These are phyloP conservation scores for Epirrhoe tristata DNA, from an alignment of 2,888 invertebrate species.

Conservation along the genomic window DNA sequence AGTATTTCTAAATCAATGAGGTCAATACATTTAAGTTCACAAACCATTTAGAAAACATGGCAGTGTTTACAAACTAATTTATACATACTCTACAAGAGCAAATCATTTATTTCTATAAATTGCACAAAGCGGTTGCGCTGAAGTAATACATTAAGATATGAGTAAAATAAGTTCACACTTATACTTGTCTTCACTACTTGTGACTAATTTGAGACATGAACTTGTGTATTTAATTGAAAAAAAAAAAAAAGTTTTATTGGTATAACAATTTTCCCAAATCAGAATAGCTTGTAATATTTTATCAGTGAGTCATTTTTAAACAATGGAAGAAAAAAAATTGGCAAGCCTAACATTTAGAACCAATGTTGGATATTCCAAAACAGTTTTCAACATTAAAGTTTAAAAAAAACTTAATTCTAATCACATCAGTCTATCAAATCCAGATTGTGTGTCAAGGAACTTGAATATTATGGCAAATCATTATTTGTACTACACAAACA, in stretches of 20 bases:
- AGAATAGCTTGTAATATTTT: not conserved
- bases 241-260: not conserved
- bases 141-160: not conserved
- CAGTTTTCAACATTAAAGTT: conserved; percentile 41
- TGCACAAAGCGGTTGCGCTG: not conserved
- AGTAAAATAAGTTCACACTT: not conserved
- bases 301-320: not conserved
- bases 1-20: conserved; percentile 7
- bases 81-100: conserved; percentile 15
- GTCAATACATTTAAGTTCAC: not conserved
- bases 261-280: not conserved
- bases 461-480: conserved; percentile 12
- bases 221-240: not conserved
- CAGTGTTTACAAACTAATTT: not conserved
- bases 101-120: not conserved
- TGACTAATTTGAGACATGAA: not conserved
- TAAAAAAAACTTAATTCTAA: conserved; percentile 50
- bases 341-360: not conserved
- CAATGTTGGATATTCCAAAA: conserved; percentile 9
- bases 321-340: conserved; percentile 5
- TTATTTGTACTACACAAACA: conserved; percentile 4
- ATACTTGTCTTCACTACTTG: not conserved
- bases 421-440: conserved; percentile 48
- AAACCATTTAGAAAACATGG: not conserved
- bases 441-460: conserved; percentile 43